Percentiles rank a stretch among this genome's conserved stretches.
Evolutionary conservation across 2,113 vertebrate species (phyloP).

Genomic region (Xyrauchen texanus): DNA sequence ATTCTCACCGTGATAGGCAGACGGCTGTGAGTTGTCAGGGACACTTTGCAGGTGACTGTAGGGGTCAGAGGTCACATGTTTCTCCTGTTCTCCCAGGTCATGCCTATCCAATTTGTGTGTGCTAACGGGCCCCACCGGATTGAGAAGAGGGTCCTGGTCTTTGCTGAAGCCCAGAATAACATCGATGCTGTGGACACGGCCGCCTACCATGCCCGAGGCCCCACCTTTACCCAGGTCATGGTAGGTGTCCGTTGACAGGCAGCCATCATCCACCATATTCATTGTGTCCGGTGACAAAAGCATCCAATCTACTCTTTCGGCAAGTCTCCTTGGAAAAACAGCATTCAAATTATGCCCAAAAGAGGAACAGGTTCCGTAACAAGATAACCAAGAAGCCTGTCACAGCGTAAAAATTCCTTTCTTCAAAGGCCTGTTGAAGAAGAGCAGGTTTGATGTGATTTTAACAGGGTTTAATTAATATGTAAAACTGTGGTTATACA

Average conservation of each 20-base stretch:
- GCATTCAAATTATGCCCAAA: not conserved
- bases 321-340: conserved; percentile 10
- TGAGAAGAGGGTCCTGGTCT: conserved; percentile 76
- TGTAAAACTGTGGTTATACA: not conserved
- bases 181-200: conserved; percentile 78
- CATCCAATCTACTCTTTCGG: conserved; percentile 65
- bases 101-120: conserved; percentile 59
- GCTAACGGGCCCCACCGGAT: conserved; percentile 56
- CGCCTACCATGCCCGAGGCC: conserved; percentile 59
- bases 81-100: conserved; percentile 57
- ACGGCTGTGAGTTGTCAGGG: conserved; percentile 57
- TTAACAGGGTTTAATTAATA: not conserved
- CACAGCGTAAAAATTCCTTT: not conserved
- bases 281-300: conserved; percentile 79
- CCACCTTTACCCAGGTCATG: conserved; percentile 76
- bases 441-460: too few relatives aligned
- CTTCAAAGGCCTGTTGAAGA: not conserved
- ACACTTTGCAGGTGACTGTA: conserved; percentile 68
- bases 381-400: too few relatives aligned
- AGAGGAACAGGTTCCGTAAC: not conserved
- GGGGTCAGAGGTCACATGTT: conserved; percentile 51
- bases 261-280: conserved; percentile 76
- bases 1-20: conserved; percentile 70
- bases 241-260: conserved; percentile 70
- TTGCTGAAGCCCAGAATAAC: conserved; percentile 81